Base-by-base conservation (phyloP, 2,888 invertebrate species). In the Ichneumoninae sp. region DNA sequence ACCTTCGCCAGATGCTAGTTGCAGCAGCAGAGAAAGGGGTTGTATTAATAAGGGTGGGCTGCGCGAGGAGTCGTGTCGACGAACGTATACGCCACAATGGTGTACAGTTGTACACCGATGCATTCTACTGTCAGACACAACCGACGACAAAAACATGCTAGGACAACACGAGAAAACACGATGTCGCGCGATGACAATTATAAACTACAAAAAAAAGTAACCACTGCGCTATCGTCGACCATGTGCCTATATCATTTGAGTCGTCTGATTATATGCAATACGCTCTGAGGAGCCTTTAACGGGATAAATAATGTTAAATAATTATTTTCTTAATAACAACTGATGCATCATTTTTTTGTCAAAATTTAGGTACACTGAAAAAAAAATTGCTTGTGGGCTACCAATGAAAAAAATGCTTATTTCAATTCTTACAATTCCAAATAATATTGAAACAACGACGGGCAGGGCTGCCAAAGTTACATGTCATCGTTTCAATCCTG, bases 21-120 rank as follows among this genome's bases (percentile, higher is more conserved):
- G 70, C 60, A 73, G 80, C 26, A 22, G 26, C 57, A 26, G 50
- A 60, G 44, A 73, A 76, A 77, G 76, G 76, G 76, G 80, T 70
- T 36, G 70, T 80, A 83, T 83, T 83, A 83, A 75, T 83, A 83
- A 83, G 79, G 83, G 70, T 71, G 70, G 60, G 13, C 76, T 83
- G 80, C 50, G 60, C 13, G 57, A 57, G 44, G 57, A 57, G 33
- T 69, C 57, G 63, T 78, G 66, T 76, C 36, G 68, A 71, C 57
- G 33, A 33, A 76, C 52, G 79, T 73, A 68, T n/a, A 50, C 60
- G 40, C 30, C 10, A 36, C 26, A 63, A 78, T 50, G 47, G 47
- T 50, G 30, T 16, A 47, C 44, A 47, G 16, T 19, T 63, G 40
- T 40, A 50, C 36, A 40, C 52, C 13, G 3, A 54, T 57, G 57